Percentiles rank a stretch among this genome's conserved stretches.
phyloP scores from a whole-genome alignment of 2,888 invertebrate genomes.

The Volucella inflata region DNA sequence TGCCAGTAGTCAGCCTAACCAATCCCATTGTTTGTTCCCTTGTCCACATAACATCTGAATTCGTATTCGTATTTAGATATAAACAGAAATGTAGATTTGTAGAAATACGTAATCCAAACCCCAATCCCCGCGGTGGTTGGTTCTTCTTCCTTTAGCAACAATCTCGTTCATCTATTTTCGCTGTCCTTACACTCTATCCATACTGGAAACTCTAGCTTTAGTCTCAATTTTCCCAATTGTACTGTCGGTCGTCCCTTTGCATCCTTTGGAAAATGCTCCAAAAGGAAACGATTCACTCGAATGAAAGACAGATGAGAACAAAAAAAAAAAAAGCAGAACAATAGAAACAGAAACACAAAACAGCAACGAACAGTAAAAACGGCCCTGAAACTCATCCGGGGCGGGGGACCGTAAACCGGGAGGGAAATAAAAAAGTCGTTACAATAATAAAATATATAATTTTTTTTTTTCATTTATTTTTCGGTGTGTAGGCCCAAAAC shows the following conservation, averaged over 20 bases:
- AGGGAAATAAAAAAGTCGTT: constrained; percentile 23
- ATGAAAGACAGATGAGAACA: constrained; percentile 8
- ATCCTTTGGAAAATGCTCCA: constrained; percentile 54
- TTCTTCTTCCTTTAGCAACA: constrained; percentile 7
- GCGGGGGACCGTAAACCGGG: background rate
- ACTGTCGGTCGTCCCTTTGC: constrained; percentile 14
- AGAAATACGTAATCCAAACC: constrained; percentile 49
- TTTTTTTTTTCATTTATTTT: too few relatives aligned
- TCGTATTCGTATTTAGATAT: background rate
- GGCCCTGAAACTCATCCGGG: background rate
- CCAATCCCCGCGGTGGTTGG: constrained; percentile 50
- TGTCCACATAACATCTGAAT: constrained; percentile 15
- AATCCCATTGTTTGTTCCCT: constrained; percentile 4
- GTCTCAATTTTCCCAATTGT: constrained; percentile 13
- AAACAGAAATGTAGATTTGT: constrained; percentile 36
- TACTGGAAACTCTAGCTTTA: constrained; percentile 26
- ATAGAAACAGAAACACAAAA: constrained; percentile 26
- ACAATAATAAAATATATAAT: constrained; percentile 8
- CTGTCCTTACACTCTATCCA: constrained; percentile 6
- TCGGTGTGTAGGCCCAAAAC: too few relatives aligned
- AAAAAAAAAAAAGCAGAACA: constrained; percentile 15
- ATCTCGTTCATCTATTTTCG: background rate
- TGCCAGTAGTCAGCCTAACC: constrained; percentile 34
- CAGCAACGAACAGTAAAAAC: background rate
- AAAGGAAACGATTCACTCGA: constrained; percentile 54